Percentiles rank a stretch among this genome's conserved stretches.
Evolutionary conservation across 2,113 vertebrate genomes (phyloP).

Genomic region (Muntiacus reevesi): DNA sequence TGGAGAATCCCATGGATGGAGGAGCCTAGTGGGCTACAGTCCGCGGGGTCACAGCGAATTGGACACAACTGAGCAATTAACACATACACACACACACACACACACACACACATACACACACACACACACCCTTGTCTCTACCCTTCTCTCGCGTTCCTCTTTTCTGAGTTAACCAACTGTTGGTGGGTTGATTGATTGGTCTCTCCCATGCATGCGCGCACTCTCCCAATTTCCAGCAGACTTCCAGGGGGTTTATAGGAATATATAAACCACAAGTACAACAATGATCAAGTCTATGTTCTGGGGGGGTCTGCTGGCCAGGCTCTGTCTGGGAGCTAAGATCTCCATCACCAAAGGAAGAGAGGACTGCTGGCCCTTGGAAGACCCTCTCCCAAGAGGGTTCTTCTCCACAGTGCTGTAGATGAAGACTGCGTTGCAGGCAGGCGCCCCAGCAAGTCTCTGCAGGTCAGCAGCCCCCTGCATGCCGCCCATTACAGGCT

Average conservation of each 20-base stretch:
- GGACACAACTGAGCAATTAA: not conserved
- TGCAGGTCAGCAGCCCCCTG: not conserved
- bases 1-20: not conserved
- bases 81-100: not conserved
- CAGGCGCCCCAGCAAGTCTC: not conserved
- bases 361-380: not conserved
- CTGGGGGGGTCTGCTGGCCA: not conserved
- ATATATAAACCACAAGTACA: not conserved
- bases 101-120: not conserved
- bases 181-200: not conserved
- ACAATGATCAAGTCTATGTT: not conserved
- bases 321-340: not conserved
- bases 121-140: not conserved
- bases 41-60: accelerated
- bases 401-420: not conserved
- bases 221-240: not conserved
- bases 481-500: not conserved
- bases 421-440: not conserved
- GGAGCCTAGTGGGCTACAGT: not conserved
- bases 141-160: not conserved
- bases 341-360: not conserved
- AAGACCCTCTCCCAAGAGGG: not conserved
- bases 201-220: accelerated
- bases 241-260: not conserved
- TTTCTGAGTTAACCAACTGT: not conserved